A percentile compares a stretch with the other conserved stretches of the same genome.
Evolutionary conservation across 2,797 vertebrate species (phyloP).

Genomic region (Sebastes aleutianus): DNA sequence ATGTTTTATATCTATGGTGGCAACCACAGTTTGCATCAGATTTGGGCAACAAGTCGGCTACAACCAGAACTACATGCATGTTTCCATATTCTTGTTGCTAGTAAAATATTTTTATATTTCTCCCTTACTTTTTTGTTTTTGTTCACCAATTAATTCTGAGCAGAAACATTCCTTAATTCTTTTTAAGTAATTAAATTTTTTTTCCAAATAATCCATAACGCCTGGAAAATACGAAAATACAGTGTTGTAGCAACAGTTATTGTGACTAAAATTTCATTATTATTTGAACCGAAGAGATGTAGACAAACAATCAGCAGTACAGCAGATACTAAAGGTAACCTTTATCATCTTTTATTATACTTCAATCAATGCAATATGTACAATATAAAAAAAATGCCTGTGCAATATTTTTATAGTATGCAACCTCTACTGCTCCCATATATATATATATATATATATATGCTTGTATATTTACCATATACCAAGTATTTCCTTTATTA

Average conservation of each 20-base stretch:
- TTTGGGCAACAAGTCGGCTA: not conserved
- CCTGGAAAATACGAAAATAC: not conserved
- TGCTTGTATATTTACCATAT: too few species aligned
- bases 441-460: too few species aligned
- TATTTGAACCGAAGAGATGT: too few species aligned
- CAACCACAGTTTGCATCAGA: not conserved
- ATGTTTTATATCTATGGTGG: not conserved
- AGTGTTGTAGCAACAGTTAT: not conserved
- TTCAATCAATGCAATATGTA: too few species aligned
- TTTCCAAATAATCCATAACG: not conserved
- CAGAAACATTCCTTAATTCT: not conserved
- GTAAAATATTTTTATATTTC: not conserved
- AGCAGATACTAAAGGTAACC: too few species aligned
- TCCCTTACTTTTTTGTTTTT: not conserved
- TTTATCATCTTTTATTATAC: too few species aligned
- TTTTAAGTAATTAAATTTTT: not conserved
- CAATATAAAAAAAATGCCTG: too few species aligned
- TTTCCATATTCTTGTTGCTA: not conserved
- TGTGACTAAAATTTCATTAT: too few species aligned
- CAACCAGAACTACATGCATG: not conserved
- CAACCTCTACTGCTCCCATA: too few species aligned
- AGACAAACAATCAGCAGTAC: too few species aligned
- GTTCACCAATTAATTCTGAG: not conserved
- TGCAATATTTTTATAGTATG: too few species aligned
- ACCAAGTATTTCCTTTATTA: too few species aligned